Evolutionary conservation across 2,113 vertebrate genomes (phyloP).

Genomic region (Argyrosomus japonicus): DNA sequence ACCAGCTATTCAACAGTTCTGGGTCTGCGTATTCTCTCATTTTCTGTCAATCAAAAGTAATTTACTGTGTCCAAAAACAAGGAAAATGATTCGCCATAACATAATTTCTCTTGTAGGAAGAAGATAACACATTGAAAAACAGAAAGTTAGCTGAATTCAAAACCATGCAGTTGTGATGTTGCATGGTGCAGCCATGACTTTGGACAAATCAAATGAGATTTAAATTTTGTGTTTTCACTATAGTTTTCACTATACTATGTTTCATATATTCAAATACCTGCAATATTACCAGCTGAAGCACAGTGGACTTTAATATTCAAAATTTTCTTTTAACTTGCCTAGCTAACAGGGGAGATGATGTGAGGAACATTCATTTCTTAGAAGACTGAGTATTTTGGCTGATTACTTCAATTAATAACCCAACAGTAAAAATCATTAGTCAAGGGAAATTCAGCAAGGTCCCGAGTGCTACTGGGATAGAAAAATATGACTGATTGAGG

Average conservation of each 20-base stretch:
- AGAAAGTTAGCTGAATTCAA: background rate
- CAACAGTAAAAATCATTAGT: conserved; percentile 64
- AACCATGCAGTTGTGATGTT: background rate
- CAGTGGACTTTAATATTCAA: background rate
- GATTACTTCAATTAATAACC: conserved; percentile 81
- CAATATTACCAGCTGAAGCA: background rate
- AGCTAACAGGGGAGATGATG: conserved; percentile 1
- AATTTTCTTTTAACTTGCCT: conserved; percentile 15
- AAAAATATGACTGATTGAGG: conserved; percentile 75
- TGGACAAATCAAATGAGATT: too few species aligned
- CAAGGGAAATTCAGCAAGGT: conserved; percentile 66
- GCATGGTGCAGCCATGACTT: background rate
- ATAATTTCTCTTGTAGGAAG: background rate
- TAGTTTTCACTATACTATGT: too few species aligned
- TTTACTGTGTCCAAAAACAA: too few species aligned
- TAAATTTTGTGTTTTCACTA: too few species aligned
- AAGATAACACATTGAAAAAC: background rate
- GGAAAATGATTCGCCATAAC: background rate
- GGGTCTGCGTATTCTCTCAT: background rate
- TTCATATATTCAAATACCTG: background rate
- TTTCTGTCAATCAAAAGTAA: too few species aligned
- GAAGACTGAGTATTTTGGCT: conserved; percentile 63
- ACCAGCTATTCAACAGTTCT: background rate
- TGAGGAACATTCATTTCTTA: conserved; percentile 47
- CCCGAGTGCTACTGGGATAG: conserved; percentile 29